Percentiles rank a stretch among this genome's conserved stretches.
These are phyloP conservation scores for Carollia perspicillata DNA, from an alignment of 2,113 vertebrate species.

Conservation along the genomic window DNA sequence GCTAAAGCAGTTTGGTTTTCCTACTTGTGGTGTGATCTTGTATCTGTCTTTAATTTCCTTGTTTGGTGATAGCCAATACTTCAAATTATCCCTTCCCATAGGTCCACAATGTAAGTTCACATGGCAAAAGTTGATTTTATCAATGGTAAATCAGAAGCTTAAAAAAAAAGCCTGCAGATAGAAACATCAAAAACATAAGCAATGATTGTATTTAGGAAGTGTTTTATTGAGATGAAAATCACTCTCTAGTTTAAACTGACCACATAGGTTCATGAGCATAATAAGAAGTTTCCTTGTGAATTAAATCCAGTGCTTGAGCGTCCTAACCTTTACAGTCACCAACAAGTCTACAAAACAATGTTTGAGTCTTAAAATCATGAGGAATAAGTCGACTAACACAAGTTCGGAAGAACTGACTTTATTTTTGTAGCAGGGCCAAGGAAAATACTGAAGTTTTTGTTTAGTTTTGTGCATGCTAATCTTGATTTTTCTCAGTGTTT, in stretches of 20 bases:
- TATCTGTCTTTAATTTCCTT: conserved; percentile 78
- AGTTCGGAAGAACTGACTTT: conserved; percentile 73
- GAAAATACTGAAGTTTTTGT: conserved; percentile 70
- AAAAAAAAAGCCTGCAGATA: conserved; percentile 48
- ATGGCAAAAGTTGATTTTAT: conserved; percentile 75
- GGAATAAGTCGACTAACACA: conserved; percentile 51
- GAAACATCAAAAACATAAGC: conserved; percentile 46
- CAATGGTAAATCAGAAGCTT: conserved; percentile 76
- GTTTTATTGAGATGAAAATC: conserved; percentile 73
- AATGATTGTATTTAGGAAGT: conserved; percentile 62
- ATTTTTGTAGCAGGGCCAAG: conserved; percentile 68
- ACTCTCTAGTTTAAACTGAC: conserved; percentile 72
- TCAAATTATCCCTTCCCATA: conserved; percentile 78
- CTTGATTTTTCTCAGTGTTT: conserved; percentile 75
- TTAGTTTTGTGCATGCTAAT: conserved; percentile 68
- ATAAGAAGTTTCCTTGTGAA: conserved; percentile 55
- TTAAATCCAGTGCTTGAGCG: conserved; percentile 40
- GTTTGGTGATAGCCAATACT: conserved; percentile 75
- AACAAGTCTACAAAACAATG: conserved; percentile 56
- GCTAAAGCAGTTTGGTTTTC: conserved; percentile 48
- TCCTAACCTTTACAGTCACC: conserved; percentile 58
- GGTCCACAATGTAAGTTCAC: conserved; percentile 78
- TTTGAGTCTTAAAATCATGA: conserved; percentile 66
- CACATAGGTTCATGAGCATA: conserved; percentile 58
- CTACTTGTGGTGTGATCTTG: conserved; percentile 73